phyloP scores from a whole-genome alignment of 2,888 invertebrate species.

The Cephus pygmeus region DNA sequence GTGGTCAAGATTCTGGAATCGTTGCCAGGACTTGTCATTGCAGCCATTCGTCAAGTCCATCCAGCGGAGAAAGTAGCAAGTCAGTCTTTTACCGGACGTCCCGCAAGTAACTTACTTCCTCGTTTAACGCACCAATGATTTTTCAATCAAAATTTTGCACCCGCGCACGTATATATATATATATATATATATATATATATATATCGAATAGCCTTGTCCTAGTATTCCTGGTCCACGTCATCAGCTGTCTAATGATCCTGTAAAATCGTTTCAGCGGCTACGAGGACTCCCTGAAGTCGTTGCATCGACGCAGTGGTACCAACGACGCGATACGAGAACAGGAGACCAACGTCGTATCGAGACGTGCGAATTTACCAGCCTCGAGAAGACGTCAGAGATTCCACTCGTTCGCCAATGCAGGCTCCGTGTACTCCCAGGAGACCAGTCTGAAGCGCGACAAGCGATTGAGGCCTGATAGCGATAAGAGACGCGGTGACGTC shows the following conservation, averaged over 20 bases:
- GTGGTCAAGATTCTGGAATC: constrained; percentile 85
- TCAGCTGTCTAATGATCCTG: not conserved
- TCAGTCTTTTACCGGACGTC: constrained; percentile 59
- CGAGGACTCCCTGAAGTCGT: constrained; percentile 82
- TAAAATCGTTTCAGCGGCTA: constrained; percentile 72
- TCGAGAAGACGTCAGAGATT: constrained; percentile 53
- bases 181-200: not conserved
- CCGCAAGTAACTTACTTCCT: constrained; percentile 23
- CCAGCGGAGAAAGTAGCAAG: constrained; percentile 80
- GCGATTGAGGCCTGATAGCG: constrained; percentile 36
- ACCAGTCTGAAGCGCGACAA: constrained; percentile 39
- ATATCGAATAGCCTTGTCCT: not conserved
- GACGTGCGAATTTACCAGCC: constrained; percentile 57
- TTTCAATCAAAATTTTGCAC: not conserved
- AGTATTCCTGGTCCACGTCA: not conserved
- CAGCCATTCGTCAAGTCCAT: constrained; percentile 75
- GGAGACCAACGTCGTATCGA: constrained; percentile 40
- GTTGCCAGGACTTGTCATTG: constrained; percentile 73
- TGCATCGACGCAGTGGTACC: constrained; percentile 67
- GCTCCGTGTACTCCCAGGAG: constrained; percentile 51
- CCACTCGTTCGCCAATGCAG: constrained; percentile 56
- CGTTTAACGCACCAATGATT: not conserved
- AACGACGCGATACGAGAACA: constrained; percentile 39
- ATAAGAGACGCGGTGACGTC: constrained; percentile 39
- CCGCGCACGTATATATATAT: too few relatives aligned